phyloP scores from a whole-genome alignment of 2,888 invertebrate species.

The Drosophila formosana region DNA sequence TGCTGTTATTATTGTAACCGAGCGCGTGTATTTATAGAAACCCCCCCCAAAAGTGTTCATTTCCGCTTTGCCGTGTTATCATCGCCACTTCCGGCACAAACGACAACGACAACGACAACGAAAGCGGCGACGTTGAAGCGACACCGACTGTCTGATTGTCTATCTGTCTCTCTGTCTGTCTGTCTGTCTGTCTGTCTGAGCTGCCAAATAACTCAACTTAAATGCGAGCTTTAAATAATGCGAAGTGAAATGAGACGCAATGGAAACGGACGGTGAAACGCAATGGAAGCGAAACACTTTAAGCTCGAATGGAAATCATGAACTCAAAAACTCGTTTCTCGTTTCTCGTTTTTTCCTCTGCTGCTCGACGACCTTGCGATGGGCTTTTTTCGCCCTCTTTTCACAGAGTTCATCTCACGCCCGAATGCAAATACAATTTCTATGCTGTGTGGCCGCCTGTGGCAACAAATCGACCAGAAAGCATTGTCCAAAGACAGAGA shows the following conservation, averaged over 20 bases:
- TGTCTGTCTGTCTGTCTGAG: not conserved
- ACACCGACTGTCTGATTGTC: conserved; percentile 12
- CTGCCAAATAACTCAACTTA: conserved; percentile 41
- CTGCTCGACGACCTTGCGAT: conserved; percentile 11
- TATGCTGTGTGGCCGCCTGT: conserved; percentile 46
- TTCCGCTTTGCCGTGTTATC: conserved; percentile 79
- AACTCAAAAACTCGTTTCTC: not conserved
- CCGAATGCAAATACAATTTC: conserved; percentile 72
- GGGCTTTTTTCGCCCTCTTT: not conserved
- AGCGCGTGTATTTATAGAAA: conserved; percentile 49
- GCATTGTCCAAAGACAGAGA: conserved; percentile 26
- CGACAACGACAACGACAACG: conserved; percentile 22
- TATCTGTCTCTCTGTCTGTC: conserved; percentile 2
- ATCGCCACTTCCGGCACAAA: conserved; percentile 74
- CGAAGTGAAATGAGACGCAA: conserved; percentile 13
- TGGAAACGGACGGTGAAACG: not conserved
- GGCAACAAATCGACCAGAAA: conserved; percentile 72
- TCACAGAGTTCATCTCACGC: conserved; percentile 11
- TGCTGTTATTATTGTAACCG: conserved; percentile 18
- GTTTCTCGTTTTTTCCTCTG: not conserved
- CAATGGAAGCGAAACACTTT: conserved; percentile 18
- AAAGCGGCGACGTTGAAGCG: conserved; percentile 54
- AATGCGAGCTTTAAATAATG: conserved; percentile 48
- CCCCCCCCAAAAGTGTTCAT: conserved; percentile 75
- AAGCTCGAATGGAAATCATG: conserved; percentile 9